These are phyloP conservation scores for Agrochola lota DNA, from an alignment of 2,888 invertebrate genomes.

Conservation along the genomic window DNA sequence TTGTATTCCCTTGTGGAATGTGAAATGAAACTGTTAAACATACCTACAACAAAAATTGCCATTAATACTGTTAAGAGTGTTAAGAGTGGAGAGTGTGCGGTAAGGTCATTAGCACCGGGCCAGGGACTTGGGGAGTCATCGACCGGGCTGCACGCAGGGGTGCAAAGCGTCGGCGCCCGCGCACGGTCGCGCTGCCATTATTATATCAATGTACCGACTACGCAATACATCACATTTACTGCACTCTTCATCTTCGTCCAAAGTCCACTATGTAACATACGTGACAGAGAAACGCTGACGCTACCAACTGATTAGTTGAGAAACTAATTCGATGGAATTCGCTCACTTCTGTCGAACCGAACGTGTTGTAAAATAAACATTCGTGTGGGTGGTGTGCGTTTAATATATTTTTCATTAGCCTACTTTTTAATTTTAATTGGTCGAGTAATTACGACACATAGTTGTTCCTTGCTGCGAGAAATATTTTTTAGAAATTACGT, in stretches of 20 bases:
- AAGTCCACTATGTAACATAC: slow-evolving; percentile 62
- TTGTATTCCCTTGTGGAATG: slow-evolving; percentile 8
- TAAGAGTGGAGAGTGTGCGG: slow-evolving; percentile 74
- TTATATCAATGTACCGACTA: slow-evolving; percentile 57
- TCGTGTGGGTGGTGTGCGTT: slow-evolving; percentile 32
- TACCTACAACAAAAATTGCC: slow-evolving; percentile 73
- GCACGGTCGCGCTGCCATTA: slow-evolving; percentile 61
- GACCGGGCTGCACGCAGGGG: slow-evolving; percentile 83
- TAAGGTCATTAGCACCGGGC: slow-evolving; percentile 84
- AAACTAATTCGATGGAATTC: slow-evolving; percentile 58
- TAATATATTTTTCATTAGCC: slow-evolving; percentile 43
- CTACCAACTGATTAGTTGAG: slow-evolving; percentile 36
- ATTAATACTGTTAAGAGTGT: slow-evolving; percentile 70
- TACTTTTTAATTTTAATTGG: slow-evolving; percentile 48
- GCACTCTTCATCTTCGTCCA: slow-evolving; percentile 47
- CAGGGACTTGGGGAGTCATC: slow-evolving; percentile 84
- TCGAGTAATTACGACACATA: slow-evolving; percentile 33
- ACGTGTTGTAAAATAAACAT: slow-evolving; percentile 56
- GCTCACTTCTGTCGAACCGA: slow-evolving; percentile 41
- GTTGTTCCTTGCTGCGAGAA: slow-evolving; percentile 16
- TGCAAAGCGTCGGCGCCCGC: slow-evolving; percentile 72
- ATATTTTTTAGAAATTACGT: slow-evolving; percentile 20
- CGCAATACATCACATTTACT: slow-evolving; percentile 56
- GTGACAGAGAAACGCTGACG: slow-evolving; percentile 65
- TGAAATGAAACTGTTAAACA: slow-evolving; percentile 44